A percentile compares a stretch with the other conserved stretches of the same genome.
Evolutionary conservation across 2,888 invertebrate genomes (phyloP).

Genomic region (Melieria picta): DNA sequence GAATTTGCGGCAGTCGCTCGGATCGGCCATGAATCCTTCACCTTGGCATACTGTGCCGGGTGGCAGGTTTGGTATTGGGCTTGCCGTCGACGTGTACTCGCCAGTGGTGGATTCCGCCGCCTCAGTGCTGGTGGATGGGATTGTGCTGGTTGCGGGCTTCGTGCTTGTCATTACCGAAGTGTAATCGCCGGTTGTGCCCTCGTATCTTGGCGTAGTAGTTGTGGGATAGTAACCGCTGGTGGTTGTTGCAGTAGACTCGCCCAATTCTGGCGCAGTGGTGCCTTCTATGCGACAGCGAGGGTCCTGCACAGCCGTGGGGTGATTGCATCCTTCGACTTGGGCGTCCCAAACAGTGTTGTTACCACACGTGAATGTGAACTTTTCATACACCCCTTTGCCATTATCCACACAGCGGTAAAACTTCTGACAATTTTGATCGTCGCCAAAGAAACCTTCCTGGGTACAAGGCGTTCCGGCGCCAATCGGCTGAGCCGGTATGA

Average conservation of each 20-base stretch:
- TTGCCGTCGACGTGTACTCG: slow-evolving; percentile 46
- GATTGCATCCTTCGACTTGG: slow-evolving; percentile 54
- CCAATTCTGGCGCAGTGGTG: slow-evolving; percentile 29
- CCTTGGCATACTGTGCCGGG: slow-evolving; percentile 66
- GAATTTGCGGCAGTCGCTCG: slow-evolving; percentile 71
- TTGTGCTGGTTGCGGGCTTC: slow-evolving; percentile 32
- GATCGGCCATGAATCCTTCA: slow-evolving; percentile 74
- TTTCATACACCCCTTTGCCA: slow-evolving; percentile 69
- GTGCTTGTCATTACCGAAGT: slow-evolving; percentile 24
- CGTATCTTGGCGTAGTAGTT: slow-evolving; percentile 24
- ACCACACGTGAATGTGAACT: slow-evolving; percentile 72
- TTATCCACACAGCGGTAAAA: slow-evolving; percentile 75
- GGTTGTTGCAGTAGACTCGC: not conserved
- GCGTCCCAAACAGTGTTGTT: slow-evolving; percentile 73
- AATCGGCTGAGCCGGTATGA: slow-evolving; percentile 43
- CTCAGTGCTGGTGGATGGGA: slow-evolving; percentile 35
- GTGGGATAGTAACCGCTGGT: slow-evolving; percentile 19
- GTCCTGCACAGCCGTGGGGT: slow-evolving; percentile 48
- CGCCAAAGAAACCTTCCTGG: slow-evolving; percentile 63
- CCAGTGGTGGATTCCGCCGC: slow-evolving; percentile 44
- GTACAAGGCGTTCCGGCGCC: slow-evolving; percentile 55
- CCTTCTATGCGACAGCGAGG: slow-evolving; percentile 45
- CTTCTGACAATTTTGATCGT: slow-evolving; percentile 69
- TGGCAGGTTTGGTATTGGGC: slow-evolving; percentile 55
- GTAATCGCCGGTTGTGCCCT: slow-evolving; percentile 30